Evolutionary conservation across 1,140 invertebrate species (phyloP), one percentile per base, ranked within the genome.

Genomic region (Maniola jurtina): DNA sequence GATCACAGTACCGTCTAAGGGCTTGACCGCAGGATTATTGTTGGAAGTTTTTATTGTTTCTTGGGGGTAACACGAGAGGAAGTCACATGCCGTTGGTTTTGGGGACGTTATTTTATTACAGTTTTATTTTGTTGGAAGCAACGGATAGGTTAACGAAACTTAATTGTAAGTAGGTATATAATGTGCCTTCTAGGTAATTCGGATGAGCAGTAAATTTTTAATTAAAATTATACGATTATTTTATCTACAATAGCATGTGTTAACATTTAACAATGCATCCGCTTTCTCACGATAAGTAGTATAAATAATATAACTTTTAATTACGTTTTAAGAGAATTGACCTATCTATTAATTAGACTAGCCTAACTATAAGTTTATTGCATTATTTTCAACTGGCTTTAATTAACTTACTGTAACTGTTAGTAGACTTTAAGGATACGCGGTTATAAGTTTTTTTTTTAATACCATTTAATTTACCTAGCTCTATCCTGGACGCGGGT

Each of bases 21-120:
- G 77, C 72, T 79, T 77, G 76, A 89, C 85, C 85, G 73, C 87
- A 86, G 70, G 66, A 77, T 80, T 80, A 83, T 84, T 84, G 80
- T 88, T 80, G 56, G 65, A 83, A 84, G 73, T 75, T 83, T 77
- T 82, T 84, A 83, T 88, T 83, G 78, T 87, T 79, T 72, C 75
- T 79, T 73, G 74, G 76, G 76, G 78, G 71, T 73, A 71, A 77
- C 74, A 77, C 66, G 63, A 70, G 65, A 83, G 83, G 86, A 85
- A 79, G 86, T 85, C 62, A 84, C 78, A 70, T 86, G 71, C 83
- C 83, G 83, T 79, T 86, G 81, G 66, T 63, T 87, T 82, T 76
- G 79, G 65, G 72, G 66, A 76, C 74, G 77, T 79, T 78, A 77
- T 77, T 79, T 74, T 79, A 70, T 75, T 72, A 64, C 63, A 33